Base-by-base conservation (phyloP, 2,797 vertebrate genomes). In the Prunella strophiata region DNA sequence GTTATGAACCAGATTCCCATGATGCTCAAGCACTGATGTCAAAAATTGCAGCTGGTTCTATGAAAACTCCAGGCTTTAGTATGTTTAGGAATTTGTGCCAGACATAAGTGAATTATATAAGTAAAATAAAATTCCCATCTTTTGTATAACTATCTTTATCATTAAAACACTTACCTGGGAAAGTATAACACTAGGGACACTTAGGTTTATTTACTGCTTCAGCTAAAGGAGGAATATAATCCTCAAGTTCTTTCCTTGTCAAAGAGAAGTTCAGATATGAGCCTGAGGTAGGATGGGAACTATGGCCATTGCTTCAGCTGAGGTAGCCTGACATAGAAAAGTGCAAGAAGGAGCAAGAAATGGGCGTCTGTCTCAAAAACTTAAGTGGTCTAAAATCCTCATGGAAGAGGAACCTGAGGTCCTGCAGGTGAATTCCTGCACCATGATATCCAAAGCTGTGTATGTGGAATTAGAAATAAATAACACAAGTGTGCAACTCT, bases 1-100 rank as follows among this genome's bases (percentile, higher is more conserved):
- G 38, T 54, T 83, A 65, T 40, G 54, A 88, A 36, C 52, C 26
- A 25, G 19, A 68, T 89, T 91, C 72, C 58, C 68, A 50, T 38
- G 34, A 47, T 43, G 11, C 5, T 85, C 45, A 89, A 54, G 25
- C 34, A 54, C 27, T 72, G 22, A 63, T 85, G 48, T 63, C 3
- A 93, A 94, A 92, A 92, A 73, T 10, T 63, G 15, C 68, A 77
- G 27, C 50, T 77, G 23, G 19, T 85, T 92, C 25, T 77, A 16
- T 62, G 65, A 40, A 80, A 58, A n/a, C 20, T 83, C 25, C 42
- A 59, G 55, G 40, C 34, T 50, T 67, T 61, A 52, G 20, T 25
- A 54, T 52, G 10, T 82, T 91, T 85, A 87, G 55, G 45, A 89
- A 79, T 79, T 81, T 61, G 27, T 66, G 72, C 26, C 63, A 92